Conservation (phyloP, 2,888 invertebrate species). For the Abscondita cerata region DNA sequence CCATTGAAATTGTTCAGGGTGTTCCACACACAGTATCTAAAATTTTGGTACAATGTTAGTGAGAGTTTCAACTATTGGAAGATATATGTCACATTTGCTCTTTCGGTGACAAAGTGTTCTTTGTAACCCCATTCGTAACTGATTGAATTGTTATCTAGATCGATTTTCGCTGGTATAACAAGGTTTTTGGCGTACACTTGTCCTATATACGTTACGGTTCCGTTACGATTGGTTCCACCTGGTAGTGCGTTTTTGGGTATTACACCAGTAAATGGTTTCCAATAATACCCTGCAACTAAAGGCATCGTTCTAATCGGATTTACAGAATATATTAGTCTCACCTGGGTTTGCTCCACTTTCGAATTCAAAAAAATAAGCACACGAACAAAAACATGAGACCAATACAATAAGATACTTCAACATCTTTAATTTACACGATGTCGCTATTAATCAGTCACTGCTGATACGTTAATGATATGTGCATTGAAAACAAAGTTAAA, state of each 20-base stretch:
- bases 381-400: too few species aligned
- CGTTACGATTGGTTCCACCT: constrained; percentile 9
- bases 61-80: too few species aligned
- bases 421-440: too few species aligned
- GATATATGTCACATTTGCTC: constrained; percentile 15
- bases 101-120: constrained; percentile 10
- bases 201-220: constrained; percentile 15
- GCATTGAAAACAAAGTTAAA: too few species aligned
- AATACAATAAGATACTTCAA: too few species aligned
- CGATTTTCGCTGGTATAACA: constrained; percentile 17
- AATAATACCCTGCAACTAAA: not conserved
- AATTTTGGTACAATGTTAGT: too few species aligned
- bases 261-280: not conserved
- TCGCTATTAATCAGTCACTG: too few species aligned
- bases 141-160: not conserved
- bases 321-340: too few species aligned
- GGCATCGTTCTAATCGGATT: too few species aligned
- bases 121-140: constrained; percentile 14
- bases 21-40: constrained; percentile 24
- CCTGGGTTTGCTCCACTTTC: too few species aligned
- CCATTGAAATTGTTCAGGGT: constrained; percentile 27
- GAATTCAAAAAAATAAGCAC: too few species aligned
- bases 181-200: constrained; percentile 8
- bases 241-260: constrained; percentile 14
- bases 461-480: too few species aligned